These are phyloP conservation scores for Agriotes lineatus DNA, from an alignment of 2,888 invertebrate species.

Conservation along the genomic window DNA sequence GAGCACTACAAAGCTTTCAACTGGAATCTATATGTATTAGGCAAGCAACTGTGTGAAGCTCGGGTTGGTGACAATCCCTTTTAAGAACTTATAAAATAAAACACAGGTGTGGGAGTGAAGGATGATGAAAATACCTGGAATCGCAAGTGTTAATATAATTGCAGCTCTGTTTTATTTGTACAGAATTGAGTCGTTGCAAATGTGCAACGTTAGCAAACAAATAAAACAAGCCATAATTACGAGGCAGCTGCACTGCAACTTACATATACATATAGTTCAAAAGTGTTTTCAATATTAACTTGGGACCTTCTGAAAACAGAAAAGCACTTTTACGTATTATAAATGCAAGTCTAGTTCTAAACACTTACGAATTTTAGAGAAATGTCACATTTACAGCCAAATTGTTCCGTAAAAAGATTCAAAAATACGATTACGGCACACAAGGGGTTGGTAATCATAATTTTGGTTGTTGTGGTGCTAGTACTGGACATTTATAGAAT, in stretches of 20 bases:
- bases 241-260: slow-evolving; percentile 25
- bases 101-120: slow-evolving; percentile 21
- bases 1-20: slow-evolving; percentile 8
- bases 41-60: neutral
- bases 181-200: too few species aligned
- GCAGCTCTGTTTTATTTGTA: slow-evolving; percentile 14
- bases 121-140: slow-evolving; percentile 36
- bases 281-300: slow-evolving; percentile 24
- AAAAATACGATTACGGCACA: too few species aligned
- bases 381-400: slow-evolving; percentile 35
- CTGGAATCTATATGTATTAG: neutral
- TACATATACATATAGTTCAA: slow-evolving; percentile 29
- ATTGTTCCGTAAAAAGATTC: too few species aligned
- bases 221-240: slow-evolving; percentile 31
- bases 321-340: slow-evolving; percentile 30
- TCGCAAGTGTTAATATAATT: slow-evolving; percentile 35
- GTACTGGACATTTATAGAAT: too few species aligned
- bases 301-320: neutral
- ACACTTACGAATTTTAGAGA: slow-evolving; percentile 38
- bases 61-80: slow-evolving; percentile 33
- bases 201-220: too few species aligned
- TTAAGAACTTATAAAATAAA: slow-evolving; percentile 26
- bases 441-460: too few species aligned
- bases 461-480: too few species aligned
- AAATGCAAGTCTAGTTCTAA: slow-evolving; percentile 33